phyloP scores from a whole-genome alignment of 2,113 vertebrate species.

The Sylvietta virens region DNA sequence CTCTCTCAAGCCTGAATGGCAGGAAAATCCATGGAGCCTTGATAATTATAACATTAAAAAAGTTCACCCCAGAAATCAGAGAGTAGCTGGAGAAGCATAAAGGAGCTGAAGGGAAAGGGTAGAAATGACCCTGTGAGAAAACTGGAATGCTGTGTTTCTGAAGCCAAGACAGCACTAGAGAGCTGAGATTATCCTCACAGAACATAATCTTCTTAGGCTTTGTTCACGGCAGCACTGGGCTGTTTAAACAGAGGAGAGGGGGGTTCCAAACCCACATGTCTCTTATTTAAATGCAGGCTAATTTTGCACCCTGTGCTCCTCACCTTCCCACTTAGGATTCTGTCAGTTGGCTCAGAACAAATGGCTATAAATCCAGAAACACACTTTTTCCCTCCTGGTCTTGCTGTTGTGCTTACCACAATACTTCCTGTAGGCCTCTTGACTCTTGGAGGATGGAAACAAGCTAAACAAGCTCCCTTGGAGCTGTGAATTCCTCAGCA shows the following conservation, averaged over 20 bases:
- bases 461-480: not conserved
- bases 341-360: not conserved
- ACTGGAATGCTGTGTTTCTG: conserved; percentile 37
- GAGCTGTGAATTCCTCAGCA: not conserved
- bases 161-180: conserved; percentile 39
- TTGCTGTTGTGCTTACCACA: not conserved
- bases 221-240: conserved; percentile 21
- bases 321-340: not conserved
- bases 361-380: not conserved
- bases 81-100: not conserved
- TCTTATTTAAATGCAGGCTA: conserved; percentile 38
- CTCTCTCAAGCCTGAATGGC: not conserved
- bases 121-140: conserved; percentile 26
- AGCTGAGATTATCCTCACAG: conserved; percentile 46
- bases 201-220: conserved; percentile 60
- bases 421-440: not conserved
- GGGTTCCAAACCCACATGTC: not conserved
- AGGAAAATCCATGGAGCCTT: not conserved
- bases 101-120: not conserved
- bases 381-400: not conserved
- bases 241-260: conserved; percentile 25
- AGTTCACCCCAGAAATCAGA: not conserved
- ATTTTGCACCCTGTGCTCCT: conserved; percentile 27
- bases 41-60: conserved; percentile 35
- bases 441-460: not conserved